These are phyloP conservation scores for Drosophila mayri DNA, from an alignment of 1,140 invertebrate genomes.

Conservation along the genomic window DNA sequence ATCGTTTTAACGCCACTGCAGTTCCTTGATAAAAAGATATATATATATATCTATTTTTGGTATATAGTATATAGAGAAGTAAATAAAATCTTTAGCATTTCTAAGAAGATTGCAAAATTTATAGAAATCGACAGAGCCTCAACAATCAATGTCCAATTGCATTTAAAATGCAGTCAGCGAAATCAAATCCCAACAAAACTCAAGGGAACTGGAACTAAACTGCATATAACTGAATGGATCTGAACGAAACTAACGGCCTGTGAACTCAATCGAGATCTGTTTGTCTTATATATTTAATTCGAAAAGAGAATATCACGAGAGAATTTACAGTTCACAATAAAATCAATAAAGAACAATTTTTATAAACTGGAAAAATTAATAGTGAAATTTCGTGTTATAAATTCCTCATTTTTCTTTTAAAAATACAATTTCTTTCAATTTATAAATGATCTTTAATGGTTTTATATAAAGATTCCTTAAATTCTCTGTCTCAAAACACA, in stretches of 20 bases:
- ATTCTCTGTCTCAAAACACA: too few relatives aligned
- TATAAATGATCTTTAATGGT: too few relatives aligned
- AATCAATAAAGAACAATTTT: not conserved
- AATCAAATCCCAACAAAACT: constrained; percentile 6
- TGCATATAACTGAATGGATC: constrained; percentile 17
- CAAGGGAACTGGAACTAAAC: constrained; percentile 13
- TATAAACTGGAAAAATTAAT: too few relatives aligned
- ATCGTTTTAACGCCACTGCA: not conserved
- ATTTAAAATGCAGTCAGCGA: constrained; percentile 27
- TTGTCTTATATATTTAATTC: not conserved
- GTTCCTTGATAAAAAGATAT: not conserved
- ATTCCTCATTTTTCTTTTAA: too few relatives aligned
- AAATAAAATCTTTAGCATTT: not conserved
- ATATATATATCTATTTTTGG: not conserved
- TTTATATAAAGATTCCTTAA: too few relatives aligned
- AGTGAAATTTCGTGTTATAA: too few relatives aligned
- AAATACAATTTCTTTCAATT: too few relatives aligned
- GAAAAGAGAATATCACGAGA: constrained; percentile 1
- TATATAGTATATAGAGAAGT: not conserved
- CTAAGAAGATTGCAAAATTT: not conserved
- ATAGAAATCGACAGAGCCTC: not conserved
- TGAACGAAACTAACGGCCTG: constrained; percentile 16
- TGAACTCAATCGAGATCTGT: constrained; percentile 12
- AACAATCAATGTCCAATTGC: constrained; percentile 41
- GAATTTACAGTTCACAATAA: too few relatives aligned